A percentile compares a stretch with the other conserved stretches of the same genome.
Evolutionary conservation across 64 coral and sea anemone species (phyloP).

Genomic region (Stichodactyla helianthus): DNA sequence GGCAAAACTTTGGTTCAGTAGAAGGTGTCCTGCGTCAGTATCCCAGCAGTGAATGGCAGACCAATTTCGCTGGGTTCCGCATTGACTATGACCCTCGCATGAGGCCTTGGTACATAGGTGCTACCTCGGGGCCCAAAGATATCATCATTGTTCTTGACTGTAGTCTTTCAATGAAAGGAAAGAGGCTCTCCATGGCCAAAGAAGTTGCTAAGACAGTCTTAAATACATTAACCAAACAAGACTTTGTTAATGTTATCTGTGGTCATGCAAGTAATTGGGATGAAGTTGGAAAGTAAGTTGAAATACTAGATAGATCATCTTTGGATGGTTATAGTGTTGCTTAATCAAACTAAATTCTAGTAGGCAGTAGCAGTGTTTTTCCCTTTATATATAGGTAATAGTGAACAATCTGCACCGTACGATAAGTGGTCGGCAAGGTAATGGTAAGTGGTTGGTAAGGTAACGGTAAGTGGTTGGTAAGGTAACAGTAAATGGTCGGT

Average conservation of each 20-base stretch:
- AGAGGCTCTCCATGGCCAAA: slow-evolving; percentile 91
- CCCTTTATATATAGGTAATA: too few species aligned
- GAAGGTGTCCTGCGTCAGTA: slow-evolving; percentile 76
- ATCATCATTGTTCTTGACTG: slow-evolving; percentile 94
- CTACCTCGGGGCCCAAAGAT: slow-evolving; percentile 94
- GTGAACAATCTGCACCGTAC: too few species aligned
- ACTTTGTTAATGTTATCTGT: slow-evolving; percentile 99
- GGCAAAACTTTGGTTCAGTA: slow-evolving; percentile 99
- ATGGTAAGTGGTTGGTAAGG: too few species aligned
- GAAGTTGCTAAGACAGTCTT: slow-evolving; percentile 90
- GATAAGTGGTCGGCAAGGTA: too few species aligned
- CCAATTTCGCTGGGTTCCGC: slow-evolving; percentile 96
- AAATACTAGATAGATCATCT: too few species aligned
- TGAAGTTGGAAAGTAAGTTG: slow-evolving; percentile 97
- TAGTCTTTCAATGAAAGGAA: slow-evolving; percentile 89
- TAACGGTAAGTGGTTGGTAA: too few species aligned
- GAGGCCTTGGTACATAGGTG: slow-evolving; percentile 94
- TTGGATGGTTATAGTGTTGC: too few species aligned
- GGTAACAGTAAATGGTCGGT: too few species aligned
- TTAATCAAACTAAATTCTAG: too few species aligned
- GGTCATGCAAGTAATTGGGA: slow-evolving; percentile 88
- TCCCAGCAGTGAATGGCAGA: slow-evolving; percentile 85
- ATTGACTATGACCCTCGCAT: slow-evolving; percentile 94
- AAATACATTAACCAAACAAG: slow-evolving; percentile 94
- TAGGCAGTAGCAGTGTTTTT: too few species aligned